Evolutionary conservation across 2,888 invertebrate species (phyloP).

Genomic region (Phorcus lineatus): DNA sequence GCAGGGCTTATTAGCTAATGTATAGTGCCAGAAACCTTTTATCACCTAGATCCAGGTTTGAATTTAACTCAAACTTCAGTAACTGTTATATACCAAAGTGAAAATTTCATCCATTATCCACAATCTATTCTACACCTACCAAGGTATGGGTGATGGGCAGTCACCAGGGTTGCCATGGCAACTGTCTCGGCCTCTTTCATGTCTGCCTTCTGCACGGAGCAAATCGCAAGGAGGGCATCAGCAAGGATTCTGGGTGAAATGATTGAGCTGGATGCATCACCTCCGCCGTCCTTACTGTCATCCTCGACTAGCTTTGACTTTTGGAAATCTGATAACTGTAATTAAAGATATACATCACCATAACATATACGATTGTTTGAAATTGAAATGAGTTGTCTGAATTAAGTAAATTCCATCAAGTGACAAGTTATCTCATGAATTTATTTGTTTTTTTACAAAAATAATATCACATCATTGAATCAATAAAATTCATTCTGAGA

Average conservation of each 20-base stretch:
- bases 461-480: no score
- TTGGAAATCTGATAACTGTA: conserved; percentile 2
- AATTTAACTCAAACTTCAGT: no score
- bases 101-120: no score
- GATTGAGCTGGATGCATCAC: not conserved
- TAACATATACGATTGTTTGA: no score
- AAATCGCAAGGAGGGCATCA: conserved; percentile 74
- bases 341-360: not conserved
- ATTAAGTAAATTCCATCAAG: not conserved
- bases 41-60: no score
- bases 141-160: conserved; percentile 86
- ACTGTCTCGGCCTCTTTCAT: conserved; percentile 80
- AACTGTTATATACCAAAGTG: no score
- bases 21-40: no score
- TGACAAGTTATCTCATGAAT: not conserved
- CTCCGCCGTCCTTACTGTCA: not conserved
- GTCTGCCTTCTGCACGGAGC: conserved; percentile 69
- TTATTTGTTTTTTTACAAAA: not conserved
- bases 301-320: conserved; percentile 6
- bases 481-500: no score
- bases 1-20: no score
- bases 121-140: conserved; percentile 60
- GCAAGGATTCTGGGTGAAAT: conserved; percentile 59
- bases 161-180: conserved; percentile 82
- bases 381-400: no score